phyloP scores from a whole-genome alignment of 2,888 invertebrate genomes.

The Pocota personata region DNA sequence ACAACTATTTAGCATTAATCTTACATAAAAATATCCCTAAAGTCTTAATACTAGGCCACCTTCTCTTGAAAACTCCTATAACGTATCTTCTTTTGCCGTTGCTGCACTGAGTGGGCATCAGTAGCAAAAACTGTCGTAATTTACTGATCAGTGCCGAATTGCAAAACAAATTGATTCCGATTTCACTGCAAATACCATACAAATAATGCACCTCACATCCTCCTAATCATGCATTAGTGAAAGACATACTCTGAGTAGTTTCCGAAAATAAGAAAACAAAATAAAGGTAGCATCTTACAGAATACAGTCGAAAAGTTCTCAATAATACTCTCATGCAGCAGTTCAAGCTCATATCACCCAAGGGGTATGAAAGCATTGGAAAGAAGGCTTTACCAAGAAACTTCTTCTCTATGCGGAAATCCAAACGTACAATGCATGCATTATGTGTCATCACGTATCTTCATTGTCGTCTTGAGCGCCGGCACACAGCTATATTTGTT shows the following conservation, averaged over 20 bases:
- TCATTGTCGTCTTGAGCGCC: conserved; percentile 38
- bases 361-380: not conserved
- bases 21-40: too few species aligned
- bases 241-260: not conserved
- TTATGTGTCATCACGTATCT: conserved; percentile 68
- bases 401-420: not conserved
- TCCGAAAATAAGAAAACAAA: not conserved
- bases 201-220: conserved; percentile 5
- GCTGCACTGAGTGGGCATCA: not conserved
- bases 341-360: conserved; percentile 6
- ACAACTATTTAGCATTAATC: too few species aligned
- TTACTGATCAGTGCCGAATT: conserved; percentile 13
- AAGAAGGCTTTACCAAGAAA: not conserved
- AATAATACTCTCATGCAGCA: conserved; percentile 18
- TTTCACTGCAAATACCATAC: conserved; percentile 11
- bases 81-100: not conserved
- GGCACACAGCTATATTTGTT: conserved; percentile 44
- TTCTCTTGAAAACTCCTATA: too few species aligned
- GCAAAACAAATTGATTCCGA: conserved; percentile 59
- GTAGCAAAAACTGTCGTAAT: not conserved
- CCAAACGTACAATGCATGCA: conserved; percentile 34
- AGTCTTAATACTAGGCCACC: too few species aligned
- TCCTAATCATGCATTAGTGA: conserved; percentile 38
- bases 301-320: not conserved
- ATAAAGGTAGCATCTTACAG: conserved; percentile 12